Conservation (phyloP, 2,888 invertebrate species). For the Cantharis flavilabris region DNA sequence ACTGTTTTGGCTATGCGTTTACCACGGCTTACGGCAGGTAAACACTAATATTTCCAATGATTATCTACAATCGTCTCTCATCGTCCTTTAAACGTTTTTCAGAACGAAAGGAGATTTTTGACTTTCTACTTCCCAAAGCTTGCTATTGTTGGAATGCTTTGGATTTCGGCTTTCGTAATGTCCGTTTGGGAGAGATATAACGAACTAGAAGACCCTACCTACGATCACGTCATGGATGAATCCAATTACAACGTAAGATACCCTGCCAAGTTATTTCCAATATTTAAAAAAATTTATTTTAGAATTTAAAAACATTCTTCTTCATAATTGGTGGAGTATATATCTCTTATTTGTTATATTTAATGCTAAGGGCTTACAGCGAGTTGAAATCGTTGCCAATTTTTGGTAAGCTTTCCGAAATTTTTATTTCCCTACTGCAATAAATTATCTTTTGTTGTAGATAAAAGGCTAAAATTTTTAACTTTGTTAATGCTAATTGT, state of each 20-base stretch:
- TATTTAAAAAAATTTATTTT: slow-evolving; percentile 33
- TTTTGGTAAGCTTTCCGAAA: slow-evolving; percentile 81
- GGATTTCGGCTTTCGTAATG: slow-evolving; percentile 83
- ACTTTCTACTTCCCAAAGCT: slow-evolving; percentile 92
- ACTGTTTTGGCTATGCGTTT: slow-evolving; percentile 93
- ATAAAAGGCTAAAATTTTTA: slow-evolving; percentile 88
- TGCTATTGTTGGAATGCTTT: slow-evolving; percentile 82
- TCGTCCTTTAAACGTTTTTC: slow-evolving; percentile 35
- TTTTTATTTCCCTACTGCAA: background rate
- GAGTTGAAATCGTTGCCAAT: slow-evolving; percentile 96
- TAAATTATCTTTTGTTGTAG: slow-evolving; percentile 59
- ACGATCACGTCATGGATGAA: slow-evolving; percentile 84
- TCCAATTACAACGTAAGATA: slow-evolving; percentile 78
- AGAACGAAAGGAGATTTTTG: slow-evolving; percentile 86
- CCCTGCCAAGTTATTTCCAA: slow-evolving; percentile 1
- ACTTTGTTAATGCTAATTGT: slow-evolving; percentile 85
- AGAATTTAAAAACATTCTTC: slow-evolving; percentile 92
- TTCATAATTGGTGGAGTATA: slow-evolving; percentile 84
- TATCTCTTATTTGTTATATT: slow-evolving; percentile 79
- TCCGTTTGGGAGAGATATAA: slow-evolving; percentile 91
- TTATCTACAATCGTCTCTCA: background rate
- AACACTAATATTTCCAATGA: background rate
- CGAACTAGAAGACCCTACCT: slow-evolving; percentile 88
- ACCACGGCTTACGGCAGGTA: slow-evolving; percentile 93
- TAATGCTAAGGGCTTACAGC: slow-evolving; percentile 88